Base-by-base conservation (phyloP, 1,140 invertebrate genomes). In the Diprion similis region DNA sequence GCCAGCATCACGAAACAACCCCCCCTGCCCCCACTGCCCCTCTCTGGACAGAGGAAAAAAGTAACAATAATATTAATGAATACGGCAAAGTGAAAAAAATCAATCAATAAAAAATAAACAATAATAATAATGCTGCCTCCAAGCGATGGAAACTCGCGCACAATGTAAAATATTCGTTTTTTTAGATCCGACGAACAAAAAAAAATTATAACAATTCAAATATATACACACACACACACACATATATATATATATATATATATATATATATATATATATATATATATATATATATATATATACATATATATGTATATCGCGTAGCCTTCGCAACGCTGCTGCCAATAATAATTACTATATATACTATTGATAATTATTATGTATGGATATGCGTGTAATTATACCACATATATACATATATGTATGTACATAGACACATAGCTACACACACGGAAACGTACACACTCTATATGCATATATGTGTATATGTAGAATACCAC, bases 1-100 rank as follows among this genome's bases (percentile, higher is more conserved):
- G 74, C 78, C 72, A 73, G 72, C 66, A 70, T 65, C 73, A 73
- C 72, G 51, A 70, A 74, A 71, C 66, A 45, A 69, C 15, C 11
- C 47, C 64, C 47, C 17, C 24, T n/a, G n/a, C n/a, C n/a, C n/a
- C n/a, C n/a, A n/a, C 46, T 24, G 37, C 66, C 66, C 47, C 19
- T 10, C 51, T 66, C 72, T 74, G n/a, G 24, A n/a, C 24, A 74
- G 51, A 68, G 68, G 47, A 48, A 45, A 71, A 48, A 66, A 74
- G 18, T 47, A 59, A 68, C n/a, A 71, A 67, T 72, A 37, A 37
- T 37, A 37, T 37, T 37, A 37, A 1, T 37, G 24, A 37, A 37
- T 37, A 45, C 15, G 68, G 73, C 46, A 68, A 75, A 67, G 68
- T 18, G 24, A 37, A 37, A 37, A n/a, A 37, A 37, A 37, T 37